These are phyloP conservation scores for Phymastichus coffea DNA, from an alignment of 1,140 invertebrate genomes.

Conservation along the genomic window DNA sequence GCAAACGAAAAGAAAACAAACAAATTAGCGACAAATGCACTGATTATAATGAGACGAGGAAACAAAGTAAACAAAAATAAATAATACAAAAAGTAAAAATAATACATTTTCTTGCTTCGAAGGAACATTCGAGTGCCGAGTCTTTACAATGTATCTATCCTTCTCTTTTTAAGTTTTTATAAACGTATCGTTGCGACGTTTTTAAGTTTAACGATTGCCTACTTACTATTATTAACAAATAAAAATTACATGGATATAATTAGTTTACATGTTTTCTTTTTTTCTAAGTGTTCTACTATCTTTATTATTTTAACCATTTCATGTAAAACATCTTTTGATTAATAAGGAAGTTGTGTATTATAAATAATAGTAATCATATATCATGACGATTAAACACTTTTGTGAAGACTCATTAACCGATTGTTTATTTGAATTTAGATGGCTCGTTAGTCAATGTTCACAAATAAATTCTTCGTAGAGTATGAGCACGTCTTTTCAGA, in stretches of 20 bases:
- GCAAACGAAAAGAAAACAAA: constrained; percentile 4
- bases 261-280: constrained; percentile 4
- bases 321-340: constrained; percentile 18
- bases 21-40: constrained; percentile 20
- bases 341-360: constrained; percentile 11
- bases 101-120: constrained; percentile 15
- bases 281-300: constrained; percentile 14
- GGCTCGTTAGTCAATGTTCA: background rate
- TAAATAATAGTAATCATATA: constrained; percentile 1
- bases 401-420: constrained; percentile 22
- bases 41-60: constrained; percentile 18
- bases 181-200: constrained; percentile 19
- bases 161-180: constrained; percentile 23
- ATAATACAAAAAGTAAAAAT: background rate
- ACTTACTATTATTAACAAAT: constrained; percentile 23
- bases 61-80: background rate
- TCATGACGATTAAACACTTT: constrained; percentile 18
- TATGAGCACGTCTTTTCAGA: no score
- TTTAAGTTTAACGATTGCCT: constrained; percentile 22
- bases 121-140: constrained; percentile 19
- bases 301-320: constrained; percentile 19
- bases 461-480: no score
- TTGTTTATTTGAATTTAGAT: constrained; percentile 15
- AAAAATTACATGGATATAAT: constrained; percentile 20
- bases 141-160: constrained; percentile 23